Base-by-base conservation (phyloP, 2,113 vertebrate species). In the Corydoras maculifer region DNA sequence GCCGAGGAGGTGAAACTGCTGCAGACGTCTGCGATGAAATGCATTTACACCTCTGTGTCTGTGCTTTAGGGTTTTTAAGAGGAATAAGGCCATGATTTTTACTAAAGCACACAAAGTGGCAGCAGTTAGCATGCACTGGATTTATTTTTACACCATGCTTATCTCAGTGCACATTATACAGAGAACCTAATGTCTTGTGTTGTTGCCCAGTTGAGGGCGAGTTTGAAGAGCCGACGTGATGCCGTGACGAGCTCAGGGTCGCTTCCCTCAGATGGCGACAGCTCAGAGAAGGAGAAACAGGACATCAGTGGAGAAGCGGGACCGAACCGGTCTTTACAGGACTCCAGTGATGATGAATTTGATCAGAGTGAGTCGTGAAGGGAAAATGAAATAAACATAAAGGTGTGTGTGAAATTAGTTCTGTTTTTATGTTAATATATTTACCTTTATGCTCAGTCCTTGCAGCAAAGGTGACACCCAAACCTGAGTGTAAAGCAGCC, bases 261-360 rank as follows among this genome's bases (percentile, higher is more conserved):
- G 2, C 8, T 15, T 35, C 31, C 67, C 1, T 79, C 76, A 4
- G 83, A 86, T 51, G 74, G 73, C 8, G 84, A 85, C 3, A 66
- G 68, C 12, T 71, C 75, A 1, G 84, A 79, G 4, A 88, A 87
- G 71, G 87, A 88, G 78, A 89, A 88, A 60, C 48, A 14, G 2
- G 1, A 3, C 31, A 69, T 5, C 10, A 49, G 54, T 3, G 32
- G 30, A 70, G 69, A 54, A 9, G 0, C 2, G 6, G 78, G 73
- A 69, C 75, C 69, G 30, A 30, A n/a, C 9, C 60, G 9, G 0
- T 2, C 61, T 2, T 9, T 73, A 32, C 63, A 66, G 0, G 83
- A 85, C 12, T 90, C 89, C 29, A 90, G 88, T 0, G 90, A 89
- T 13, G 91, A 90, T 0, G 91, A 93, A 2, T 89, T 86, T 82